Percentiles rank a stretch among this genome's conserved stretches.
phyloP scores from a whole-genome alignment of 2,797 vertebrate species.

The Microtus agrestis region DNA sequence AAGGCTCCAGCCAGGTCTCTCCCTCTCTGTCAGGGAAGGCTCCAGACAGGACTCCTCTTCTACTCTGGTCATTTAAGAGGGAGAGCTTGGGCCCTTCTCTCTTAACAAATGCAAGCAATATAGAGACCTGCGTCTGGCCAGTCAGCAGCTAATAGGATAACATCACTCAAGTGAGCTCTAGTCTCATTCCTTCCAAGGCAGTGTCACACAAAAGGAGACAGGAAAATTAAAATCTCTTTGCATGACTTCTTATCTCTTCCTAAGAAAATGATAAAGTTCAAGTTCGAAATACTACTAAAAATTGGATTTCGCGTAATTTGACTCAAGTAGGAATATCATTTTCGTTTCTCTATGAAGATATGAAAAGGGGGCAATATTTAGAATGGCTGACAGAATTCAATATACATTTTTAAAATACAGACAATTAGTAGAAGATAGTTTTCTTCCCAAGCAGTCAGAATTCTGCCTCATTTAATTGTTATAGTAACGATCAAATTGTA shows the following conservation, averaged over 20 bases:
- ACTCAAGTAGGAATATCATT: constrained; percentile 11
- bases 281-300: constrained; percentile 30
- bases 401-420: constrained; percentile 24
- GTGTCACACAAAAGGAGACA: not conserved
- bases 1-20: not conserved
- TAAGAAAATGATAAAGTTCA: not conserved
- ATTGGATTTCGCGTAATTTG: constrained; percentile 38
- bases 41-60: not conserved
- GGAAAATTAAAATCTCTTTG: constrained; percentile 60
- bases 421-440: not conserved
- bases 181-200: constrained; percentile 70
- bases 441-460: constrained; percentile 19
- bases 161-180: constrained; percentile 65
- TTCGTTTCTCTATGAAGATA: constrained; percentile 38
- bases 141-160: constrained; percentile 72
- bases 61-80: not conserved
- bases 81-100: not conserved
- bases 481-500: not conserved
- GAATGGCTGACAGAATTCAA: not conserved
- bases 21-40: not conserved
- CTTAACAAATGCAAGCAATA: constrained; percentile 34
- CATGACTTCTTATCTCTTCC: constrained; percentile 1
- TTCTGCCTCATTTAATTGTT: constrained; percentile 31
- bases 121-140: not conserved
- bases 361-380: not conserved